Evolutionary conservation across 2,113 vertebrate genomes (phyloP).

Genomic region (Phaethornis superciliosus): DNA sequence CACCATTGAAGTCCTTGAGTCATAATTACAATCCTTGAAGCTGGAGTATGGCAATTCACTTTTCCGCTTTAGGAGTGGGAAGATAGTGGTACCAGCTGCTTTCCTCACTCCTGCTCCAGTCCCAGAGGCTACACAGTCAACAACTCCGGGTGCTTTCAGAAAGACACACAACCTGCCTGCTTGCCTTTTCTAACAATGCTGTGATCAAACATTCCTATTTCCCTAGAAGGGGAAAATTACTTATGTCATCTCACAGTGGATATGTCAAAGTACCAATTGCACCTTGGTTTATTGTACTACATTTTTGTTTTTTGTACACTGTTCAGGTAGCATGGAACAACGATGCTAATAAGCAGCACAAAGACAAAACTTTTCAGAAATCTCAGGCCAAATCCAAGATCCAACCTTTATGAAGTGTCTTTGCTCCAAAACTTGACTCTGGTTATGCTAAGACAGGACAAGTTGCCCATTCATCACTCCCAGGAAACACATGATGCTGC

Average conservation of each 20-base stretch:
- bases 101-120: neutral
- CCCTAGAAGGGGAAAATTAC: neutral
- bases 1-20: conserved; percentile 36
- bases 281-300: neutral
- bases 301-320: neutral
- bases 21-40: conserved; percentile 12
- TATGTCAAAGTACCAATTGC: neutral
- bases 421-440: neutral
- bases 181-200: neutral
- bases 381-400: neutral
- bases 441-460: neutral
- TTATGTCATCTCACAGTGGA: neutral
- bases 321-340: neutral
- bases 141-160: neutral
- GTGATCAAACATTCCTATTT: neutral
- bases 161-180: neutral
- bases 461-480: neutral
- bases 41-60: conserved; percentile 34
- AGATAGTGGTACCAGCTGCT: conserved; percentile 30
- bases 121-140: neutral
- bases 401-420: neutral
- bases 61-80: conserved; percentile 16
- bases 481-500: neutral
- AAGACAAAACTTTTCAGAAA: neutral
- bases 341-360: neutral